phyloP scores from a whole-genome alignment of 2,797 vertebrate species.

The Zenarchopterus dispar region DNA sequence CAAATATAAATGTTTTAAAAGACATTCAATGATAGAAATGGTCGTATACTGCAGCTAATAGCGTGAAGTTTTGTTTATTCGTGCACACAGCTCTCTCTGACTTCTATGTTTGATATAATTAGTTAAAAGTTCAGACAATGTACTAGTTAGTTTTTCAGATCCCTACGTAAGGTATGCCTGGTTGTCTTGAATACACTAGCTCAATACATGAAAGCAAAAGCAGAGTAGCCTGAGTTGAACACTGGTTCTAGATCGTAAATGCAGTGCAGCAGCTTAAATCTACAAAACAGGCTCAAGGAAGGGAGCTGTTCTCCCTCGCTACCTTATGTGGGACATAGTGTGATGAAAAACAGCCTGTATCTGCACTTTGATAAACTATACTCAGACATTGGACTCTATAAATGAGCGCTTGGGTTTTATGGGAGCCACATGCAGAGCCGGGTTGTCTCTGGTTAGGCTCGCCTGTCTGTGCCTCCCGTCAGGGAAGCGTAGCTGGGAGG shows the following conservation, averaged over 20 bases:
- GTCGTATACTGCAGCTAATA: constrained; percentile 67
- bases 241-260: constrained; percentile 76
- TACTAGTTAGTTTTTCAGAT: constrained; percentile 45
- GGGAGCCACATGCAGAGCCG: constrained; percentile 82
- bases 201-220: constrained; percentile 74
- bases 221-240: constrained; percentile 71
- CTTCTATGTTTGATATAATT: constrained; percentile 59
- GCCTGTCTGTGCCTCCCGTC: constrained; percentile 83
- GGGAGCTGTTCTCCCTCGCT: constrained; percentile 59
- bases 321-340: constrained; percentile 56
- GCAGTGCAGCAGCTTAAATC: constrained; percentile 71
- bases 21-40: constrained; percentile 75
- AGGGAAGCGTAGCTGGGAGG: constrained; percentile 79
- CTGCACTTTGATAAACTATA: constrained; percentile 55
- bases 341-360: constrained; percentile 44
- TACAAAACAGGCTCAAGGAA: constrained; percentile 68
- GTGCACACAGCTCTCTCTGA: constrained; percentile 73
- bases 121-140: constrained; percentile 64
- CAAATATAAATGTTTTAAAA: constrained; percentile 82
- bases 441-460: constrained; percentile 84
- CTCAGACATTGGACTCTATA: constrained; percentile 96
- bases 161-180: constrained; percentile 67
- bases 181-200: constrained; percentile 63
- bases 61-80: constrained; percentile 64
- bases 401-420: constrained; percentile 97